Evolutionary conservation across 2,113 vertebrate genomes (phyloP), one percentile per base, ranked within the genome.

Genomic region (Arenaria interpres): DNA sequence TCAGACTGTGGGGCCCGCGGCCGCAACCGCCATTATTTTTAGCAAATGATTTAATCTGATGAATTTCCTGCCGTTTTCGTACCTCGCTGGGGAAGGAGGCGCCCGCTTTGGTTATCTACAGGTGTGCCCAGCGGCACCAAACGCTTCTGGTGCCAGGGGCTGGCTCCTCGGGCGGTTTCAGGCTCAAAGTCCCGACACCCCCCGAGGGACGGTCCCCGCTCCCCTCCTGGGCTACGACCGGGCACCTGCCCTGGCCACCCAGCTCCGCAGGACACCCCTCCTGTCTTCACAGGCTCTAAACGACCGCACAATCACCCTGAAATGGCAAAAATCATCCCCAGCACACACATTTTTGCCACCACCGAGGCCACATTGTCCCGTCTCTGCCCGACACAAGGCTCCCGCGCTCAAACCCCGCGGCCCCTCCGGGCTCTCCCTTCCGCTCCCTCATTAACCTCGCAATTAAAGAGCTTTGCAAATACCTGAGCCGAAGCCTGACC

Each of bases 301-400:
- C 48, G 18, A 37, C 37, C 39, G 33, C 35, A 12, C 3, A 24
- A 63, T 5, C 3, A 4, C 28, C 30, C 68, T 27, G 10, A 15
- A 66, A 45, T 27, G 60, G 54, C 41, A 56, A 68, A 60, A 6
- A 30, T 5, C 20, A 12, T 1, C 10, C 10, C 48, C 33, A 59
- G 20, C 1, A 12, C 2, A 3, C 0, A 4, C 3, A 18, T 9
- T 45, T 12, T 10, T 22, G 56, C 18, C 1, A 17, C 1, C 27
- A 3, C 1, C 5, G 3, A 6, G 1, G 12, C 39, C 16, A 3
- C 30, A 32, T 3, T 2, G 32, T 63, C 57, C 51, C 22, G 0
- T 13, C 56, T 20, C 74, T 69, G 62, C 56, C 20, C 12, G 0
- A 8, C 22, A 1, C 2, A 6, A 35, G 73, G 21, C 46, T 10